phyloP scores from a whole-genome alignment of 2,113 vertebrate species.

The Dipodomys ordii region DNA sequence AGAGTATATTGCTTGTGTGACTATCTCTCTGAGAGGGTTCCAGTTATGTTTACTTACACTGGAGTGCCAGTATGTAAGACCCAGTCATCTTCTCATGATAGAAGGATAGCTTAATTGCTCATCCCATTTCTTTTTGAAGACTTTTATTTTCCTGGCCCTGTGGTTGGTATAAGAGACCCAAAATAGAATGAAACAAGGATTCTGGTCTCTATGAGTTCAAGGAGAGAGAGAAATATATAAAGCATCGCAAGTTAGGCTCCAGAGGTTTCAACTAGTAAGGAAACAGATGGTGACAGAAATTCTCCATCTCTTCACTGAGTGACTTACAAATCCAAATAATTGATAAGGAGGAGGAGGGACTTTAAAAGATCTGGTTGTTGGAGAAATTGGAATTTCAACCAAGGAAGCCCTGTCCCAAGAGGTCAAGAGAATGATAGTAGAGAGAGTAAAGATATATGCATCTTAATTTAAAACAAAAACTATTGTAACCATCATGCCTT shows the following conservation, averaged over 20 bases:
- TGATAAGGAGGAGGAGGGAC: not conserved
- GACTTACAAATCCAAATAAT: not conserved
- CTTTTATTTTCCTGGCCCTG: not conserved
- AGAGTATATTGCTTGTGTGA: not conserved
- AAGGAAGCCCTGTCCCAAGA: not conserved
- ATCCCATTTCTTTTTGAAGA: not conserved
- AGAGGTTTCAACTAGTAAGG: not conserved
- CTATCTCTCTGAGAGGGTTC: not conserved
- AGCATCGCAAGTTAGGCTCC: not conserved
- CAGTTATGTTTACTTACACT: not conserved
- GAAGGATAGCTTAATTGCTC: not conserved
- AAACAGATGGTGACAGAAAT: not conserved
- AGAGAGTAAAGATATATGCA: not conserved
- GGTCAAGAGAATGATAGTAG: not conserved
- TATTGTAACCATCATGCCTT: constrained; percentile 14
- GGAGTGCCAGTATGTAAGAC: not conserved
- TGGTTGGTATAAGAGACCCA: not conserved
- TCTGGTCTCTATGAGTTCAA: not conserved
- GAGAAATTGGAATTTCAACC: not conserved
- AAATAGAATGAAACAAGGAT: not conserved
- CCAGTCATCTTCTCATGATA: not conserved
- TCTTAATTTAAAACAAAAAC: not conserved
- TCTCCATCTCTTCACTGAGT: not conserved
- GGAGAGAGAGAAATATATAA: not conserved
- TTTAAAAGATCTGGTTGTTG: not conserved